Conservation (phyloP, 2,113 vertebrate genomes). For the Xenotilapia caudafasciata region DNA sequence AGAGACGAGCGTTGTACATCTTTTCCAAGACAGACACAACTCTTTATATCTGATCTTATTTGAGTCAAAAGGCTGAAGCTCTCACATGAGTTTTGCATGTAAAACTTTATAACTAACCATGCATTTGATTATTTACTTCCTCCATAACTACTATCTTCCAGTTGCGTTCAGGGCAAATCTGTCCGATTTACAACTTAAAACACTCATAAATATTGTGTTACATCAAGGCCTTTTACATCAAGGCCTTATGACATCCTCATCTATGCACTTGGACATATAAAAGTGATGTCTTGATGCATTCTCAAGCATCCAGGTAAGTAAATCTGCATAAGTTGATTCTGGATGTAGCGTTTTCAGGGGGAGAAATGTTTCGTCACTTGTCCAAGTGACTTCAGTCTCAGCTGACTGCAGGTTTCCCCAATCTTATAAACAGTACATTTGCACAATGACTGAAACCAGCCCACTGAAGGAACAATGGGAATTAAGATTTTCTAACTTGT, state of each 20-base stretch:
- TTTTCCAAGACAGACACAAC: not conserved
- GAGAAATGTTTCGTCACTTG: not conserved
- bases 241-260: not conserved
- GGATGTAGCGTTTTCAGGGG: accelerated
- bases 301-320: not conserved
- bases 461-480: not conserved
- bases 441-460: not conserved
- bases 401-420: not conserved
- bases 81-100: not conserved
- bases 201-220: not conserved
- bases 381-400: not conserved
- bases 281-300: not conserved
- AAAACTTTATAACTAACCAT: not conserved
- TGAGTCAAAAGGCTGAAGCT: not conserved
- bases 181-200: not conserved
- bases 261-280: not conserved
- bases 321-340: not conserved
- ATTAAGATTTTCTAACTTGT: not conserved
- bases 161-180: not conserved
- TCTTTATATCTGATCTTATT: not conserved
- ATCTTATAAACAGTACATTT: not conserved
- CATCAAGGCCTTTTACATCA: not conserved
- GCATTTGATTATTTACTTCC: not conserved
- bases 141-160: not conserved
- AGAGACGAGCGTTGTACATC: not conserved